Evolutionary conservation across 2,888 invertebrate species (phyloP).

Genomic region (Drosophila trichaetosa): DNA sequence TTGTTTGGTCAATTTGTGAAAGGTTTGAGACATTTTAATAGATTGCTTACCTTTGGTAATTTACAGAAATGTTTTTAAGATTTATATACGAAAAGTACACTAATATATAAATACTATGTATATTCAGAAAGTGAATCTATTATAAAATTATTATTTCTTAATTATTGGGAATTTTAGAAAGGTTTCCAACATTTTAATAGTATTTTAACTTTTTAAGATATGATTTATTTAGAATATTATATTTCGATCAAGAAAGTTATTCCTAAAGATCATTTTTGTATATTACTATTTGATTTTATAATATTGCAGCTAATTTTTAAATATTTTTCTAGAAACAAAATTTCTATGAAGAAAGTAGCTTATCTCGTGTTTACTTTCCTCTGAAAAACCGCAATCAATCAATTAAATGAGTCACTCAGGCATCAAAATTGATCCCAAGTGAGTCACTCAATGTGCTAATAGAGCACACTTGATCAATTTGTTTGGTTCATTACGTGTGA

Average conservation of each 20-base stretch:
- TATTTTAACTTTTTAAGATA: too few species aligned
- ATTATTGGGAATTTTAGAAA: neutral
- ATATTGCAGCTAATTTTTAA: neutral
- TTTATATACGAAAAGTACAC: neutral
- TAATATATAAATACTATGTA: neutral
- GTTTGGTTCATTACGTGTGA: slow-evolving; percentile 21
- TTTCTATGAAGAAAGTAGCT: slow-evolving; percentile 10
- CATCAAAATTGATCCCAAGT: slow-evolving; percentile 29
- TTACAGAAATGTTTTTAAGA: neutral
- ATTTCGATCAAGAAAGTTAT: neutral
- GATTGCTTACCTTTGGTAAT: neutral
- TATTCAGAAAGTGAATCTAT: neutral
- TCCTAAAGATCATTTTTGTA: neutral
- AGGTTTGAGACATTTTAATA: neutral
- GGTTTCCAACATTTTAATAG: neutral
- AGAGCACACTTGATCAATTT: slow-evolving; percentile 54
- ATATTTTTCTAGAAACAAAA: neutral
- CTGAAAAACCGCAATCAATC: slow-evolving; percentile 20
- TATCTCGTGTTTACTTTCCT: slow-evolving; percentile 39
- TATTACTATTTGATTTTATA: neutral
- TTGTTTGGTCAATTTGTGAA: neutral
- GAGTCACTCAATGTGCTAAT: slow-evolving; percentile 38
- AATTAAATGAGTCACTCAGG: slow-evolving; percentile 44
- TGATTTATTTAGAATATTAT: too few species aligned
- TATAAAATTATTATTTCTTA: too few species aligned